Conservation (phyloP, 2,797 vertebrate genomes). For the Rhinichthys osculus region DNA sequence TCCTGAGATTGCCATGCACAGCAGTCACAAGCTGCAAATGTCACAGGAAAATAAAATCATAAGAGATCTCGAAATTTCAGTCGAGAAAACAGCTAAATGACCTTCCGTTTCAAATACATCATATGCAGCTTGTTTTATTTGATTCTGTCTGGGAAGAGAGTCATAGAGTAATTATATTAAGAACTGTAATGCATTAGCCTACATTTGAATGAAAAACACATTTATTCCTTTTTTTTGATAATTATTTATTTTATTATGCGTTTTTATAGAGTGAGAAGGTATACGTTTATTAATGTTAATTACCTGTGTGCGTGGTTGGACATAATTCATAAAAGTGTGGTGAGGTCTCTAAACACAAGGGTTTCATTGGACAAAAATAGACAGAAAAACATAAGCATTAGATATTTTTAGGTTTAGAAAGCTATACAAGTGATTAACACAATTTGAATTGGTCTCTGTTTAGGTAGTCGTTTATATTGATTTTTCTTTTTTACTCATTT, state of each 20-base stretch:
- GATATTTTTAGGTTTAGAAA: conserved; percentile 74
- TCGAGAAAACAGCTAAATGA: conserved; percentile 31
- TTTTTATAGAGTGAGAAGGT: background rate
- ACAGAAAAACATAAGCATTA: conserved; percentile 75
- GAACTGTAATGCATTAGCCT: background rate
- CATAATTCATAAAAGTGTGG: conserved; percentile 61
- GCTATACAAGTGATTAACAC: conserved; percentile 72
- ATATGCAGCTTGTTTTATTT: conserved; percentile 11
- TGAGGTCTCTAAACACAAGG: conserved; percentile 69
- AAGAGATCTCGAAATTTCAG: conserved; percentile 35
- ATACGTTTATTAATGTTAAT: background rate
- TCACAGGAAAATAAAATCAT: conserved; percentile 39
- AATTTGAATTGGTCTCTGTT: conserved; percentile 75
- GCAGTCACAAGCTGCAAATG: conserved; percentile 24
- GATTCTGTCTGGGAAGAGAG: background rate
- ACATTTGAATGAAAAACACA: background rate
- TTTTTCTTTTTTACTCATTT: conserved; percentile 56
- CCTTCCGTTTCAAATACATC: conserved; percentile 22
- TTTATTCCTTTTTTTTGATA: background rate
- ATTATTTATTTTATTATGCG: background rate
- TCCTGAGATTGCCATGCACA: conserved; percentile 22
- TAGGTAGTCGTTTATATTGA: conserved; percentile 69
- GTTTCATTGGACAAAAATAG: conserved; percentile 72
- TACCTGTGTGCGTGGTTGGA: conserved; percentile 71
- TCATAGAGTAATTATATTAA: background rate